These are phyloP conservation scores for Sisor rabdophorus DNA, from an alignment of 2,113 vertebrate species.

Conservation along the genomic window DNA sequence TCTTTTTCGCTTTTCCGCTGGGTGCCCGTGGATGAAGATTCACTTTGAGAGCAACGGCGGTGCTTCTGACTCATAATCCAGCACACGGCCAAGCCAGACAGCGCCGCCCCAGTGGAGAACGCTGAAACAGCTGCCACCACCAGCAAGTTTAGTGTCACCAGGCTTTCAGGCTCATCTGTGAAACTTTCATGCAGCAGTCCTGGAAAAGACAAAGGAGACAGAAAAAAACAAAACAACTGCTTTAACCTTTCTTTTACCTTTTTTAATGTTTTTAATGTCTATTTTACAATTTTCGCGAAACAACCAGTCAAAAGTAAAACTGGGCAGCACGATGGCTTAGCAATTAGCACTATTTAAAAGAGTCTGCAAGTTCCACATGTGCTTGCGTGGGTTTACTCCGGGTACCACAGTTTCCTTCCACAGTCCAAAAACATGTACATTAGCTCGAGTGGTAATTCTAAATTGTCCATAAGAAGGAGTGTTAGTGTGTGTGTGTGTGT, in stretches of 20 bases:
- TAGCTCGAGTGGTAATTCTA: too few relatives aligned
- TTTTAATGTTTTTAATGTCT: neutral
- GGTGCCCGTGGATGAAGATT: constrained; percentile 64
- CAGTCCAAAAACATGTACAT: too few relatives aligned
- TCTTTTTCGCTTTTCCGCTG: constrained; percentile 84
- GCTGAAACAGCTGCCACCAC: constrained; percentile 91
- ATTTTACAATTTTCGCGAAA: too few relatives aligned
- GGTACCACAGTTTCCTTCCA: too few relatives aligned
- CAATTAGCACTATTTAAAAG: too few relatives aligned
- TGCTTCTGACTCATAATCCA: constrained; percentile 93
- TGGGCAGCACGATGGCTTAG: too few relatives aligned
- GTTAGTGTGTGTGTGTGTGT: too few relatives aligned
- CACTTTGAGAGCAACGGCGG: constrained; percentile 68
- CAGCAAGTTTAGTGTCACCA: constrained; percentile 94
- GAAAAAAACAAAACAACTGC: neutral
- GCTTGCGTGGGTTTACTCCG: too few relatives aligned
- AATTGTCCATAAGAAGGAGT: too few relatives aligned
- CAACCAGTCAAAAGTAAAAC: neutral
- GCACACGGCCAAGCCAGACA: constrained; percentile 91
- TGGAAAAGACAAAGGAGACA: constrained; percentile 49
- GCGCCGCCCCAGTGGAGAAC: constrained; percentile 90
- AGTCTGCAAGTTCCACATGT: too few relatives aligned
- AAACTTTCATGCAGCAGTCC: constrained; percentile 89
- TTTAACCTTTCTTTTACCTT: neutral
- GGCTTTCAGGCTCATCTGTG: constrained; percentile 82